Base-by-base conservation (phyloP, 2,888 invertebrate species). In the Mesorhabditis belari region DNA sequence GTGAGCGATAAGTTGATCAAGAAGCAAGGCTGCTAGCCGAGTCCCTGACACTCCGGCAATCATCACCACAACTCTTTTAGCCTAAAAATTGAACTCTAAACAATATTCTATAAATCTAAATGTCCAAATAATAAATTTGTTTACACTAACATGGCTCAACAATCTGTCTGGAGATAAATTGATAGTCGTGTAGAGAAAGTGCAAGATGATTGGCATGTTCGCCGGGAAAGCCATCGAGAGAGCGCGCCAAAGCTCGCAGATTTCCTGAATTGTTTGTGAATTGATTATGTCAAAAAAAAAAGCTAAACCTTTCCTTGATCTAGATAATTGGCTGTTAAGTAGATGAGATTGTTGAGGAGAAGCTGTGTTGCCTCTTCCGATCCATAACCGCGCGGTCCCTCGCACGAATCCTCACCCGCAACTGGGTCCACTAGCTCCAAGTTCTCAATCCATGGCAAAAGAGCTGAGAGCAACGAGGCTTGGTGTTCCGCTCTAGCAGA, bases 321-420 rank as follows among this genome's bases (percentile, higher is more conserved):
- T 83, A 94, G 92, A 5, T 93, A 92, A 90, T 93, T 83, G 12
- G 79, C 65, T 5, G 96, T 98, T 76, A 96, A 90, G 83, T 95
- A 96, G 84, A 98, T 92, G 23, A 98, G 88, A 85, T 98, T 98
- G 83, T 98, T 98, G 66, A 98, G 87, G 55, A 98, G 92, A 92
- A 98, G 94, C 85, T 98, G 96, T 0, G 96, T 98, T n/a, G 96
- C 96, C 84, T 96, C 95, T 0, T 91, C 91, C 0, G 94, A 94
- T 51, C 98, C 98, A 87, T 96, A 94, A 0, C 96, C 96, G 1
- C 82, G 81, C 57, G 81, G 77, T 57, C 71, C 73, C 63, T 73
- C 71, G 3, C 65, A 67, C 3, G 70, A 61, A 58, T 73, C 73
- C 19, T 73, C 73, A 3, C 65, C 69, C 53, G 70, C 71, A 61